Conservation (phyloP, 2,797 vertebrate species). For the Pantherophis alleghaniensis region DNA sequence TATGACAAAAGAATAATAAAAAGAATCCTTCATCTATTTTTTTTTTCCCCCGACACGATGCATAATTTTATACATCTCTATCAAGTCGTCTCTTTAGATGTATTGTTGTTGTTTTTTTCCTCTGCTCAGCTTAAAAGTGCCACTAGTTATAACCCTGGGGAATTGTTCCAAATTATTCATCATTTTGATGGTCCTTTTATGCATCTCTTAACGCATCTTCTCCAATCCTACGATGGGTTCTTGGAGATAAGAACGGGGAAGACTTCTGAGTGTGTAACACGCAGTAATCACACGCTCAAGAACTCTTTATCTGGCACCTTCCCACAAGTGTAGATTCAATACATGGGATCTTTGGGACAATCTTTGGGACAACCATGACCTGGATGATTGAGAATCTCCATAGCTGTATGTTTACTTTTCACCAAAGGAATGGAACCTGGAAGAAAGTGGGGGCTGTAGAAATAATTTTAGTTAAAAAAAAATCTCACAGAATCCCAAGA, state of each 20-base stretch:
- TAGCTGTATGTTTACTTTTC: not conserved
- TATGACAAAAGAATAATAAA: not conserved
- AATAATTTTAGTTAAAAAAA: not conserved
- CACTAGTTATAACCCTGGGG: not conserved
- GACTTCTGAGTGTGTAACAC: not conserved
- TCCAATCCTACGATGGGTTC: not conserved
- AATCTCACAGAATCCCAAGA: not conserved
- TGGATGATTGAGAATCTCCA: too few relatives aligned
- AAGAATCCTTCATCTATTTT: not conserved
- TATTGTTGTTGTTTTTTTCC: too few relatives aligned
- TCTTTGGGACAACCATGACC: too few relatives aligned
- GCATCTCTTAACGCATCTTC: not conserved
- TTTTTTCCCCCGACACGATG: not conserved
- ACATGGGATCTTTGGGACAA: not conserved
- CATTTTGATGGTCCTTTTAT: not conserved
- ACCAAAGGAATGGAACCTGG: not conserved
- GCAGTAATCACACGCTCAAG: not conserved
- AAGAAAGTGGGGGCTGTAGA: not conserved
- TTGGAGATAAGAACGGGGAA: not conserved
- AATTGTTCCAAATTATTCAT: not conserved
- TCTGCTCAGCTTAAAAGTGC: not conserved
- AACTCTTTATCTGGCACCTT: not conserved
- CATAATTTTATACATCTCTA: not conserved
- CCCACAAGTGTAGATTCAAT: not conserved
- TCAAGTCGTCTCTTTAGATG: not conserved